Evolutionary conservation across 2,797 vertebrate genomes (phyloP).

Genomic region (Furcifer pardalis): DNA sequence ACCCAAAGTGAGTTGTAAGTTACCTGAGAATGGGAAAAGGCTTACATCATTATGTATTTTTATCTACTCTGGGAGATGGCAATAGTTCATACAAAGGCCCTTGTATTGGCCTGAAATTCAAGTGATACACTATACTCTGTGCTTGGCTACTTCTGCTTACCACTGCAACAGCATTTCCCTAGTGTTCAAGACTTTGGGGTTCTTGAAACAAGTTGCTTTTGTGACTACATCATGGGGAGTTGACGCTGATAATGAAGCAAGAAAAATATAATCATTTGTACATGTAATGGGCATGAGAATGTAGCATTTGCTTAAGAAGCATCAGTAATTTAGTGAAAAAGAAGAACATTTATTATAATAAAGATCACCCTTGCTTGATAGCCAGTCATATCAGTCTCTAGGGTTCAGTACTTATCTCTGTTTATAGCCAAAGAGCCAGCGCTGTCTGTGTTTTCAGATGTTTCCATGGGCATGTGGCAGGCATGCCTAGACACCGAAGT

Average conservation of each 20-base stretch:
- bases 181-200: background rate
- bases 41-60: conserved; percentile 44
- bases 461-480: no score
- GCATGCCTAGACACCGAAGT: no score
- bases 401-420: no score
- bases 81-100: background rate
- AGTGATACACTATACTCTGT: background rate
- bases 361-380: no score
- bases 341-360: no score
- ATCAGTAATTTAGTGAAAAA: no score
- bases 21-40: conserved; percentile 11
- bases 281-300: no score
- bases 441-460: no score
- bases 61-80: conserved; percentile 8
- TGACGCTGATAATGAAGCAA: background rate
- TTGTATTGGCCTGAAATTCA: background rate
- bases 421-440: no score
- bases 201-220: background rate
- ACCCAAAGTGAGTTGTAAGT: conserved; percentile 33
- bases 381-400: no score
- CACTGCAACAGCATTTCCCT: background rate
- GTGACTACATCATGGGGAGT: background rate
- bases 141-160: background rate
- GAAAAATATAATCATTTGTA: background rate
- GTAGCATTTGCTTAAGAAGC: no score